Evolutionary conservation across 2,113 vertebrate genomes (phyloP).

Genomic region (Charadrius vociferus): DNA sequence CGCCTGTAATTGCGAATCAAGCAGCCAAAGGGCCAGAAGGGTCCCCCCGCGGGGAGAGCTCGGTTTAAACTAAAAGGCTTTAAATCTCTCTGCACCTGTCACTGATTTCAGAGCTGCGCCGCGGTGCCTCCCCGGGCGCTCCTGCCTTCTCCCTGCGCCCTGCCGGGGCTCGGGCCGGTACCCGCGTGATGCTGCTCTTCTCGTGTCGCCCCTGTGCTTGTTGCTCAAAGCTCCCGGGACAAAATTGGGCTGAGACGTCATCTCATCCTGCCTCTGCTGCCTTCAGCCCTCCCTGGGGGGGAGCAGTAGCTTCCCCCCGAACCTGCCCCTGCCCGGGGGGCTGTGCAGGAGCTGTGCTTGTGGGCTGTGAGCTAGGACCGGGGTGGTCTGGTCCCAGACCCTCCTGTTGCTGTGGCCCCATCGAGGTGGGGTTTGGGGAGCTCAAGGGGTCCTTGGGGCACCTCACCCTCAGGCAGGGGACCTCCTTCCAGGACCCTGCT

Average conservation of each 20-base stretch:
- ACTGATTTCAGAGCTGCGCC: not conserved
- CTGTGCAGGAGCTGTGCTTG: not conserved
- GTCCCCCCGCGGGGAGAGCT: conserved; percentile 4
- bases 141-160: fast-evolving
- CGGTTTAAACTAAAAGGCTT: conserved; percentile 36
- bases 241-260: fast-evolving
- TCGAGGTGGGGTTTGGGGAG: not conserved
- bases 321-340: fast-evolving
- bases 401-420: fast-evolving
- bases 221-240: not conserved
- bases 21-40: conserved; percentile 31
- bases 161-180: not conserved
- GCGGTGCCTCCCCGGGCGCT: not conserved
- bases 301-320: not conserved
- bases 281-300: no score
- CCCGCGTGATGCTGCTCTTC: not conserved
- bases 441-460: no score
- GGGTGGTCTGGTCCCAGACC: not conserved
- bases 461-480: fast-evolving
- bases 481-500: not conserved
- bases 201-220: fast-evolving
- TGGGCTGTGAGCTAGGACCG: fast-evolving
- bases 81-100: not conserved
- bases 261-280: not conserved
- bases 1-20: not conserved